phyloP scores from a whole-genome alignment of 2,888 invertebrate species.

The Erebia ligea region DNA sequence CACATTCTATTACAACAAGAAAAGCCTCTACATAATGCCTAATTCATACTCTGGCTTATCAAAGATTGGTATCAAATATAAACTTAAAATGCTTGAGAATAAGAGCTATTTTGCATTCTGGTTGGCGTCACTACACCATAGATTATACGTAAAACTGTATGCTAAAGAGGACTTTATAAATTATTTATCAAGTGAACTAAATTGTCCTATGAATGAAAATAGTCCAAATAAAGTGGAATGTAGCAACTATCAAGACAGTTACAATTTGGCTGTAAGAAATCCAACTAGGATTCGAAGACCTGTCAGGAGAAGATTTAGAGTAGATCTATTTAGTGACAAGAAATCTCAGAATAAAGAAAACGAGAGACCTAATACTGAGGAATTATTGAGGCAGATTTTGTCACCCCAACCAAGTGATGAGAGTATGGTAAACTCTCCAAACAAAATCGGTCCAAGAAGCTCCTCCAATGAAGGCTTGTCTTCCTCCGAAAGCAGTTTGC shows the following conservation, averaged over 20 bases:
- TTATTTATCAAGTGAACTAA: constrained; percentile 84
- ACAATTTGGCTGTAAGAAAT: constrained; percentile 78
- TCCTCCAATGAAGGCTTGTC: constrained; percentile 76
- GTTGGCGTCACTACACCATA: constrained; percentile 90
- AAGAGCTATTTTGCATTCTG: constrained; percentile 91
- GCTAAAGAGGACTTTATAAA: constrained; percentile 88
- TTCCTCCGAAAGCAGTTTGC: constrained; percentile 78
- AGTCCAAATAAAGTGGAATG: constrained; percentile 63
- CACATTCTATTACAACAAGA: constrained; percentile 90
- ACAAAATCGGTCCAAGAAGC: constrained; percentile 57
- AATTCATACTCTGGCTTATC: constrained; percentile 80
- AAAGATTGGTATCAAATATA: constrained; percentile 86
- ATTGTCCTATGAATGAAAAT: constrained; percentile 74
- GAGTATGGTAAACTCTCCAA: constrained; percentile 50
- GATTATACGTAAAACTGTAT: constrained; percentile 88
- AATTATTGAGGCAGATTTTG: constrained; percentile 67
- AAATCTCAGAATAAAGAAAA: constrained; percentile 88
- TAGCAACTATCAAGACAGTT: constrained; percentile 79
- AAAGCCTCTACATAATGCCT: constrained; percentile 85
- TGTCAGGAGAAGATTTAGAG: constrained; percentile 79
- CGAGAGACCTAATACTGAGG: constrained; percentile 83
- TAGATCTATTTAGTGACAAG: constrained; percentile 75
- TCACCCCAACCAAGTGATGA: constrained; percentile 64
- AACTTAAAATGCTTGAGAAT: constrained; percentile 88
- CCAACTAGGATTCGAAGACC: constrained; percentile 68